Evolutionary conservation across 2,888 invertebrate genomes (phyloP), one percentile per base, ranked within the genome.

Genomic region (Endotricha flammealis): DNA sequence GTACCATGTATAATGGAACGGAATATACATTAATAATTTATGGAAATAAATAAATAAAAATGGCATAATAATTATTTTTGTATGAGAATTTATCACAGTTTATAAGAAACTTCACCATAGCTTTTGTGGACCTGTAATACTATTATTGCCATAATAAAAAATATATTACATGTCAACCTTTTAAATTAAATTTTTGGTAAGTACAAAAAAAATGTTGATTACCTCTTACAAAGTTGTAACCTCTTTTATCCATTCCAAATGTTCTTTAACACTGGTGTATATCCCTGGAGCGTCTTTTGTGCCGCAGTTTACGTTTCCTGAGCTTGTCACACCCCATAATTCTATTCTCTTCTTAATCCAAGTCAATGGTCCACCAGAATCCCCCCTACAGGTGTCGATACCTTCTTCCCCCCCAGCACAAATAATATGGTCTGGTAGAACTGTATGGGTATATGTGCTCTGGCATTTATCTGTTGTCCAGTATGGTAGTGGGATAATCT

Each of bases 401-500:
- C 42, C 48, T 1, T 39, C 28, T 11, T 46, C 37, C 1, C 46
- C 46, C 2, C 46, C 46, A 1, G 46, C 46, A 12, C 46, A 47
- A 3, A 47, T 31, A 1, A 47, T 33, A 27, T 38, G 24, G 0
- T 37, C 10, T 0, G 44, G 33, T 2, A 42, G 16, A 1, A 22
- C 3, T 0, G 32, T 3, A 14, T 36, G 8, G 4, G 29, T 38
- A 32, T 60, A 67, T 3, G 53, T 50, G 2, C 34, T 40, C 12
- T 47, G 34, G 27, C 72, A 68, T 0, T 47, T 36, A 0, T 48
- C 35, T 5, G 24, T 29, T 0, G 50, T 25, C 52, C 63, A 59
- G 16, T 53, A 48, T 0, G 69, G 64, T 0, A 71, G 38, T 0
- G 47, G 46, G 2, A 68, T 42, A 12, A 61, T 46, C 30, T 66